Percentiles rank a stretch among this genome's conserved stretches.
phyloP scores from a whole-genome alignment of 2,888 invertebrate species.

The Andricus quercusramuli region DNA sequence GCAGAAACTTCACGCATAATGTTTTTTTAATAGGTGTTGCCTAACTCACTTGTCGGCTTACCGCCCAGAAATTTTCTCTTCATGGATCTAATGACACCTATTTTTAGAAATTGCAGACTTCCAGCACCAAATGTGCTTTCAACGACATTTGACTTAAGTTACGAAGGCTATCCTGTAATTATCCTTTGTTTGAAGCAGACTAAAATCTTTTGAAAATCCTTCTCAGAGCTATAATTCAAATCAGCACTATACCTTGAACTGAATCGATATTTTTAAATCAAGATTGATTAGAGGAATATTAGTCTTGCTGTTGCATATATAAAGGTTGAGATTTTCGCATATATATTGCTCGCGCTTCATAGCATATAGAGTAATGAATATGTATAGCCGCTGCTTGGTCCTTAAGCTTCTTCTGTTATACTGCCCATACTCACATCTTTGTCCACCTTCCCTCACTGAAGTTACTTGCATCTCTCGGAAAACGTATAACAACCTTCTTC shows the following conservation, averaged over 20 bases:
- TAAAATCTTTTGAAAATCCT: not conserved
- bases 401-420: conserved; percentile 47
- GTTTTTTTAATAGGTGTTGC: not conserved
- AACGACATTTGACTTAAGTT: not conserved
- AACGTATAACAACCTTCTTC: conserved; percentile 51
- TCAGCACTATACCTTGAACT: too few relatives aligned
- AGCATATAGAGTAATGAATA: conserved; percentile 51
- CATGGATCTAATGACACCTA: not conserved
- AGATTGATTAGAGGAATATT: not conserved
- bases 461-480: conserved; percentile 40
- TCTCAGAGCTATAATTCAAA: not conserved
- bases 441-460: conserved; percentile 10
- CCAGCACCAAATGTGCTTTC: not conserved
- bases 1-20: not conserved
- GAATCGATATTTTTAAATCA: not conserved
- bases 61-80: not conserved
- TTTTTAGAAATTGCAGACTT: not conserved
- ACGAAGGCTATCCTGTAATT: not conserved
- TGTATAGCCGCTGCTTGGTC: conserved; percentile 48
- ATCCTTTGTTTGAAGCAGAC: not conserved
- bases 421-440: conserved; percentile 41
- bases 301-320: not conserved
- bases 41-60: not conserved
- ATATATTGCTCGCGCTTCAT: conserved; percentile 47
- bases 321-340: conserved; percentile 47